Conservation (phyloP, 1,140 invertebrate species). For the Hylaeus volcanicus region DNA sequence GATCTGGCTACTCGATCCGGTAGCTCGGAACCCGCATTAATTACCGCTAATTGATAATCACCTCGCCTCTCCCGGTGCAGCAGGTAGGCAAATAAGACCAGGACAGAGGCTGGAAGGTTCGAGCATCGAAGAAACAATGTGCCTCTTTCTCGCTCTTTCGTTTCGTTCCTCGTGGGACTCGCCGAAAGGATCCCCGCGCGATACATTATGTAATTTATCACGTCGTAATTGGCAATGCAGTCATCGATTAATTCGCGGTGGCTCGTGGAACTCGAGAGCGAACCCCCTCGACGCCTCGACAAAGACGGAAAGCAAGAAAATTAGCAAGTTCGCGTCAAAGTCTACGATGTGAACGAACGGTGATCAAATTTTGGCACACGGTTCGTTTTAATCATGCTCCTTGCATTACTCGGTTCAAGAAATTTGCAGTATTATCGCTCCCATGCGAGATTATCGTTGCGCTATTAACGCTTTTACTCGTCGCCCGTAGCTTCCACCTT, state of each 20-base stretch:
- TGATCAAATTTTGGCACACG: background rate
- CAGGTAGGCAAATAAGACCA: background rate
- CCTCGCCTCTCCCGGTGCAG: background rate
- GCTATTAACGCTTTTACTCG: background rate
- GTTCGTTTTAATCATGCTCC: background rate
- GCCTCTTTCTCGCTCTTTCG: background rate
- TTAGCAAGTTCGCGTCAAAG: background rate
- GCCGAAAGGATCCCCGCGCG: background rate
- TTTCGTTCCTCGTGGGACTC: background rate
- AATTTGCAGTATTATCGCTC: no score
- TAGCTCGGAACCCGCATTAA: conserved; percentile 26
- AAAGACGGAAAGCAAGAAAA: background rate
- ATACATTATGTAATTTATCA: conserved; percentile 20
- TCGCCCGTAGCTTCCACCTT: background rate
- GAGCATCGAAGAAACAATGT: background rate
- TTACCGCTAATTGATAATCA: conserved; percentile 51
- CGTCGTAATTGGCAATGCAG: conserved; percentile 11
- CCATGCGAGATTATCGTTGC: no score
- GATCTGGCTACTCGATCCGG: conserved; percentile 15
- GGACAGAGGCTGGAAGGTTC: background rate
- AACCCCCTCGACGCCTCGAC: background rate
- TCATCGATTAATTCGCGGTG: conserved; percentile 14
- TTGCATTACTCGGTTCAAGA: no score
- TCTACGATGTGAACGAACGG: background rate
- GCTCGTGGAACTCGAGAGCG: background rate